Evolutionary conservation across 1,140 invertebrate genomes (phyloP), one percentile per base, ranked within the genome.

Genomic region (Drosophila rhopaloa): DNA sequence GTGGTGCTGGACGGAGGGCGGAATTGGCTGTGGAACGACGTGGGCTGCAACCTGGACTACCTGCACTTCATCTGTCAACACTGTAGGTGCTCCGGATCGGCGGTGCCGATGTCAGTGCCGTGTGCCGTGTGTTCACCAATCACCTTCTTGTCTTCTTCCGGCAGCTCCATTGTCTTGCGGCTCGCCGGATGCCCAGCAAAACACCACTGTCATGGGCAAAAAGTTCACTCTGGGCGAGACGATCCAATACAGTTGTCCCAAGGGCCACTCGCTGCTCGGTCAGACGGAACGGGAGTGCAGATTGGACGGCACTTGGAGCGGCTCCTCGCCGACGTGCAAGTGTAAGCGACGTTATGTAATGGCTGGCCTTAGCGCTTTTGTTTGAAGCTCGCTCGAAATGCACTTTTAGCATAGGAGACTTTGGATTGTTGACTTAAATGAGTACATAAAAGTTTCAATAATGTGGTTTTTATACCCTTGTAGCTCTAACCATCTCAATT

Each of bases 21-120:
- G 56, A 95, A 95, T 44, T 98, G 97, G 97, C 93, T 96, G 0
- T 98, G 97, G 97, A 98, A 98, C 92, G 97, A 98, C 93, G 97
- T 98, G 27, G 97, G 97, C 19, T 98, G 97, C 91, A 97, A 98
- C 92, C 94, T 98, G 44, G 97, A 98, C 92, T 97, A 98, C 92
- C 93, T 98, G 32, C 97, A 97, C 90, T 98, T 97, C 95, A 97
- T 98, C 86, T 98, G 97, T 92, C 97, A 98, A 93, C 97, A 96
- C 93, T 94, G 96, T 97, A 93, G 95, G 96, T 94, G 6, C 78
- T 24, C 40, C 10, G 11, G 11, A n/a, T 8, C 8, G n/a, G n/a
- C 24, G 47, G 14, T 48, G 47, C n/a, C 47, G 8, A 29, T 57
- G 24, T 4, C 43, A 32, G 7, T 2, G 4, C 4, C 11, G 37